Percentiles rank a stretch among this genome's conserved stretches.
Conservation (phyloP, 2,888 invertebrate genomes). For the Napeogenes inachia region DNA sequence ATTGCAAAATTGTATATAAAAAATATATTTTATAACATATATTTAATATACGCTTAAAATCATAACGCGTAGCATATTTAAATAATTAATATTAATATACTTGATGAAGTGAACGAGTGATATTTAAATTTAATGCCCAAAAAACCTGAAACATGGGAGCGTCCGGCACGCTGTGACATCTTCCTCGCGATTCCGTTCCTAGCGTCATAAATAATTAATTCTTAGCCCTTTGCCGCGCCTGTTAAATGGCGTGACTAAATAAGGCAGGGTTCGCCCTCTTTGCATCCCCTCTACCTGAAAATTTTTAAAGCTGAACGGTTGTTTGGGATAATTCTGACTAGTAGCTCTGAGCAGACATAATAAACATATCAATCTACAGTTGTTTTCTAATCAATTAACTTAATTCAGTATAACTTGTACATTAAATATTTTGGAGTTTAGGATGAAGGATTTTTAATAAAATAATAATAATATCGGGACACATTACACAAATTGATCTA, state of each 20-base stretch:
- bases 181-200: slow-evolving; percentile 41
- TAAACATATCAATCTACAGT: slow-evolving; percentile 11
- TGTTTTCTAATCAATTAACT: no score
- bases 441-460: no score
- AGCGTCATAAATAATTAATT: slow-evolving; percentile 59
- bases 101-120: slow-evolving; percentile 10
- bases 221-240: slow-evolving; percentile 65
- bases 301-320: slow-evolving; percentile 61
- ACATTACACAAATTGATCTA: no score
- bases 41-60: slow-evolving; percentile 4
- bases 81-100: slow-evolving; percentile 10
- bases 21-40: not conserved
- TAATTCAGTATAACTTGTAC: no score
- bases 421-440: no score
- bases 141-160: slow-evolving; percentile 37
- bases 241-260: slow-evolving; percentile 74
- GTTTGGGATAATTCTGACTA: slow-evolving; percentile 54
- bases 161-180: slow-evolving; percentile 41
- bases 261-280: slow-evolving; percentile 52
- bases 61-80: not conserved
- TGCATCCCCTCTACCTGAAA: slow-evolving; percentile 42
- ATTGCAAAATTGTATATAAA: no score
- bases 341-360: slow-evolving; percentile 19
- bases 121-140: slow-evolving; percentile 26
- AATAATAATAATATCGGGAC: no score